phyloP scores from a whole-genome alignment of 1,140 invertebrate genomes.

The Drosophila jambulina region DNA sequence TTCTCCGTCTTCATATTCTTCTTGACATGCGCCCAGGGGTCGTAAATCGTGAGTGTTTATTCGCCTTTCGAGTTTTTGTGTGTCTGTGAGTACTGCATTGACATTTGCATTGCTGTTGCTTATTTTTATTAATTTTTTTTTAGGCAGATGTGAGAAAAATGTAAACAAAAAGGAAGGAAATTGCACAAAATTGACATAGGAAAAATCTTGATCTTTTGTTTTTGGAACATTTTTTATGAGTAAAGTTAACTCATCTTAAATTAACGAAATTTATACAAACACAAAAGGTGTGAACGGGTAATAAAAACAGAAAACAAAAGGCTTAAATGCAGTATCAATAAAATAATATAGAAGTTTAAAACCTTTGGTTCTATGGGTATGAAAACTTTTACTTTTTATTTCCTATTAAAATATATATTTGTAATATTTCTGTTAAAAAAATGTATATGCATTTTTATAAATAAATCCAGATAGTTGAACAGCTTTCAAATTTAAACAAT shows the following conservation, averaged over 20 bases:
- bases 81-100: conserved; percentile 61
- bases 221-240: not conserved
- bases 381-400: not conserved
- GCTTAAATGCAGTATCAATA: not conserved
- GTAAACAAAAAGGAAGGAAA: conserved; percentile 4
- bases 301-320: conserved; percentile 1
- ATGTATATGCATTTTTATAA: not conserved
- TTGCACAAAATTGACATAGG: conserved; percentile 1
- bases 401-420: not conserved
- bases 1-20: conserved; percentile 35
- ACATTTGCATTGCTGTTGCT: conserved; percentile 63
- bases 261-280: not conserved
- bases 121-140: conserved; percentile 23
- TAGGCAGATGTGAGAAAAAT: conserved; percentile 1
- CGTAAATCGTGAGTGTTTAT: conserved; percentile 69
- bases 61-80: conserved; percentile 35
- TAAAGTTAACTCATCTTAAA: not conserved
- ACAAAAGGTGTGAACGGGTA: not conserved
- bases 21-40: conserved; percentile 61
- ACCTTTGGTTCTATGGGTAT: too few relatives aligned
- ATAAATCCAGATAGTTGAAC: not conserved
- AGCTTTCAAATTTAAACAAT: conserved; percentile 3
- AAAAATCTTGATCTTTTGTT: too few relatives aligned
- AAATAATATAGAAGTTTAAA: not conserved
- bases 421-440: not conserved